Conservation (phyloP, 2,113 vertebrate species). For the Ahaetulla prasina region DNA sequence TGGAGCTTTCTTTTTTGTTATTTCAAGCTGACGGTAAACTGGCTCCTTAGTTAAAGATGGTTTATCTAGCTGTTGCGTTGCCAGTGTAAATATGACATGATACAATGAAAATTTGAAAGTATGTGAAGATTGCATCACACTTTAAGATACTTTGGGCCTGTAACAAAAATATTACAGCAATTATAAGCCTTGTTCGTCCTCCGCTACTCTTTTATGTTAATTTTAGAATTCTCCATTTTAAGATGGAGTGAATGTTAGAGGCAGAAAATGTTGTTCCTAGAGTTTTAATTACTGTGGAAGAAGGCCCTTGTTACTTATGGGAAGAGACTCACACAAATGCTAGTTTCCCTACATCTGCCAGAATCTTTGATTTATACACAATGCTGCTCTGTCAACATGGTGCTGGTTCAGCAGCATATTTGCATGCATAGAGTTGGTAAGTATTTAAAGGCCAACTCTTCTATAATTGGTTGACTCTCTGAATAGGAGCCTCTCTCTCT, state of each 20-base stretch:
- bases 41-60: not conserved
- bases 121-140: not conserved
- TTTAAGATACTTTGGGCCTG: not conserved
- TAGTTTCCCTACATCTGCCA: slow-evolving; percentile 53
- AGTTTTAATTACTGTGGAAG: slow-evolving; percentile 59
- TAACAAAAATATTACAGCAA: not conserved
- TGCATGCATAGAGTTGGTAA: slow-evolving; percentile 59
- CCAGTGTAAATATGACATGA: not conserved
- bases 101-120: not conserved
- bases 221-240: slow-evolving; percentile 20
- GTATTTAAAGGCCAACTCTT: slow-evolving; percentile 63
- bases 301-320: slow-evolving; percentile 47
- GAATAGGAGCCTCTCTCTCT: slow-evolving; percentile 50
- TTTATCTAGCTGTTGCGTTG: not conserved
- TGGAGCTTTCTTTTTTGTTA: not conserved
- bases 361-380: slow-evolving; percentile 60
- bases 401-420: slow-evolving; percentile 69
- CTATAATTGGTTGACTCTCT: slow-evolving; percentile 59
- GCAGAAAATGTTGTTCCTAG: slow-evolving; percentile 52
- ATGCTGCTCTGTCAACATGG: slow-evolving; percentile 46
- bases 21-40: not conserved
- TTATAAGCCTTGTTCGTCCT: not conserved
- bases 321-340: slow-evolving; percentile 41
- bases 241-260: slow-evolving; percentile 46
- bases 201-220: not conserved